Base-by-base conservation (phyloP, 2,113 vertebrate genomes). In the Heptranchias perlo region DNA sequence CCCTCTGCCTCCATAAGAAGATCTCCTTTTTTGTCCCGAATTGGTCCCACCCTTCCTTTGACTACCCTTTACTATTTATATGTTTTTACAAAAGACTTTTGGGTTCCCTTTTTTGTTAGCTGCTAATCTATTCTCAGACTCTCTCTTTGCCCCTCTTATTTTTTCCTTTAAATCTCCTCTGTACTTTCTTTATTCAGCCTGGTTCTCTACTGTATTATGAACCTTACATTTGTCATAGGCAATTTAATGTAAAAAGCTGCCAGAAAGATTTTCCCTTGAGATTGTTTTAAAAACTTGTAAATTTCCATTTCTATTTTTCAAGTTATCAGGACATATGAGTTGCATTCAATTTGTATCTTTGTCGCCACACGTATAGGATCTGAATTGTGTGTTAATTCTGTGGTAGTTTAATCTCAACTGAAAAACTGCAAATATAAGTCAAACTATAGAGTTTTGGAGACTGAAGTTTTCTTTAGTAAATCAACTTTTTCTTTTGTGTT, bases 401-500 rank as follows among this genome's bases (percentile, higher is more conserved):
- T 44, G 78, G 3, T 44, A 82, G n/a, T 67, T 67, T 69, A 67
- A 65, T 69, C 28, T 69, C 62, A 94, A 65, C 39, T 65, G 39
- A 94, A 94, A 58, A 65, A 44, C 62, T 94, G 58, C 6, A 64
- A 94, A 94, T 61, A 61, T 94, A 61, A 89, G 54, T 89, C 23
- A 25, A 87, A 64, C 58, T 94, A 49, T 25, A 61, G 87, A 67
- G n/a, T 18, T 61, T 58, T 44, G 49, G 23, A 11, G 10, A 35
- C 82, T 92, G 89, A 94, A 54, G 21, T 47, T 89, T 89, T 28
- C 28, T 69, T 62, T 35, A 47, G 14, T 18, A 94, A 94, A 94
- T 67, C 92, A 94, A 13, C 18, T 0, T 58, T 44, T 44, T 39
- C 18, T 82, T 82, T 82, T 82, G 39, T 44, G 4, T 44, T 25